These are phyloP conservation scores for Sylvia atricapilla DNA, from an alignment of 2,113 vertebrate genomes.

Conservation along the genomic window DNA sequence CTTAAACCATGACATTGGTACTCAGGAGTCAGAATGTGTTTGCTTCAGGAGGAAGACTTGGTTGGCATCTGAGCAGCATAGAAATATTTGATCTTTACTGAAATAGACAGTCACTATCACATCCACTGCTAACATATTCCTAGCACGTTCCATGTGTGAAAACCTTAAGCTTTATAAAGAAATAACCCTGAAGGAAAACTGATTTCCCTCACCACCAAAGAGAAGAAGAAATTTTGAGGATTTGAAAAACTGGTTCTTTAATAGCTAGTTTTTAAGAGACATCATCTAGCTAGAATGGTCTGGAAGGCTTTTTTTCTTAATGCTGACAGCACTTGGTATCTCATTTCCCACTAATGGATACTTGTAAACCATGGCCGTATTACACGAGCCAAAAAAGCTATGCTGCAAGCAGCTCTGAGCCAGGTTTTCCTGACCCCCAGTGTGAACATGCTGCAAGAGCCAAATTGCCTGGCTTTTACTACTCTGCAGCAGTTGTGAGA, in stretches of 20 bases:
- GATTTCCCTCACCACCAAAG: neutral
- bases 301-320: neutral
- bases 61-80: neutral
- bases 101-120: neutral
- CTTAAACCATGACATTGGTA: neutral
- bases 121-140: conserved; percentile 5
- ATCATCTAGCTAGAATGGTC: neutral
- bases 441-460: neutral
- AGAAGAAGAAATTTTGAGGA: neutral
- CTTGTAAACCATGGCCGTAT: neutral
- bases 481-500: neutral
- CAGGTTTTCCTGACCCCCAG: neutral
- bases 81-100: conserved; percentile 33
- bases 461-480: neutral
- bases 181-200: neutral
- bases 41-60: neutral
- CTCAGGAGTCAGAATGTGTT: neutral
- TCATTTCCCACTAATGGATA: conserved; percentile 12
- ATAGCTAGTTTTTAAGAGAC: neutral
- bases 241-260: neutral
- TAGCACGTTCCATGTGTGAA: neutral
- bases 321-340: neutral
- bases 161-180: conserved; percentile 2
- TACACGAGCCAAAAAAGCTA: neutral
- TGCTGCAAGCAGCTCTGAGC: neutral